These are phyloP conservation scores for Nibea albiflora DNA, from an alignment of 2,113 vertebrate species.

Conservation along the genomic window DNA sequence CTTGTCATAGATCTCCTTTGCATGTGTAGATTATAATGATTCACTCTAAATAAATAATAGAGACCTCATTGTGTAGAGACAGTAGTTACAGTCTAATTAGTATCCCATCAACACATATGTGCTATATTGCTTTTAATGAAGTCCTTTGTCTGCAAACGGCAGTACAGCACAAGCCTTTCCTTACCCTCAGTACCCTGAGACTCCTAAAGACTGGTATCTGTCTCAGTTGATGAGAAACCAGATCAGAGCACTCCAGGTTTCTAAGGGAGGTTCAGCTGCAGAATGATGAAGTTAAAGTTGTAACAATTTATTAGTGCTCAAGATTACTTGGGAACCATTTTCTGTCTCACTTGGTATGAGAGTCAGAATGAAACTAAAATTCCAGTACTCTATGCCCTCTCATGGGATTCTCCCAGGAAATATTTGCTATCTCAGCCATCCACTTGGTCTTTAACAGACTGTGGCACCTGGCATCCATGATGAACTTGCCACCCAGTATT, in stretches of 20 bases:
- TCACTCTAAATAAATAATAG: conserved; percentile 15
- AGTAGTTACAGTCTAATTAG: conserved; percentile 54
- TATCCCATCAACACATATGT: conserved; percentile 37
- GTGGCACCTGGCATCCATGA: conserved; percentile 43
- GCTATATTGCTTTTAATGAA: conserved; percentile 60
- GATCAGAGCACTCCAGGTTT: conserved; percentile 43
- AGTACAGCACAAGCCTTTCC: conserved; percentile 5
- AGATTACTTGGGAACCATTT: conserved; percentile 11
- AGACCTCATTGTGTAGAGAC: conserved; percentile 50
- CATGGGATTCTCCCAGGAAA: conserved; percentile 27
- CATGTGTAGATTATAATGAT: conserved; percentile 30
- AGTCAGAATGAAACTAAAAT: neutral
- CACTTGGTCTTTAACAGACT: conserved; percentile 22
- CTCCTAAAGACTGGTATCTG: conserved; percentile 23
- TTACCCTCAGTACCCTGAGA: conserved; percentile 18
- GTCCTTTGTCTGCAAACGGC: conserved; percentile 44
- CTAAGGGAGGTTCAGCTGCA: conserved; percentile 45
- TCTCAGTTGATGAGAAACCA: conserved; percentile 28
- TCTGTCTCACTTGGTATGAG: neutral
- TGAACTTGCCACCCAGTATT: conserved; percentile 43
- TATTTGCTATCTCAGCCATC: conserved; percentile 39
- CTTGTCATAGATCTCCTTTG: neutral
- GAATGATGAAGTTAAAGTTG: conserved; percentile 61
- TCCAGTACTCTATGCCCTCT: neutral
- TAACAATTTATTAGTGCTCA: conserved; percentile 13